These are phyloP conservation scores for Pseudorhombus dupliciocellatus DNA, from an alignment of 2,113 vertebrate genomes.

Conservation along the genomic window DNA sequence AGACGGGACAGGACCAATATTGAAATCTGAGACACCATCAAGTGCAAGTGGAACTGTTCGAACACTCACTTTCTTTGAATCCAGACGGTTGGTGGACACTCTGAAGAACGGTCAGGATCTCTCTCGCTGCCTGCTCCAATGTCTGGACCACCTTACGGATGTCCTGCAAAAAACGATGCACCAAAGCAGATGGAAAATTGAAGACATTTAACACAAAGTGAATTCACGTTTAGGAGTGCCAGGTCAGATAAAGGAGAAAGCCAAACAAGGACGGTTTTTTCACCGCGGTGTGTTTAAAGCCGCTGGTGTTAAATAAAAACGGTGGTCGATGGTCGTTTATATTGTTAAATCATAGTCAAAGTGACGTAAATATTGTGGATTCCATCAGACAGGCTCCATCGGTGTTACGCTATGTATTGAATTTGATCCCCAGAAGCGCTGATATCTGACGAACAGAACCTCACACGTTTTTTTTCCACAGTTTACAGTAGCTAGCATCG, in stretches of 20 bases:
- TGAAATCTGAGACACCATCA: neutral
- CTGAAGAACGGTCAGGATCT: conserved; percentile 94
- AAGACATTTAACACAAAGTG: too few species aligned
- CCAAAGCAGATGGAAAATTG: too few species aligned
- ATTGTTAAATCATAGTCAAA: neutral
- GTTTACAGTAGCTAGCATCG: conserved; percentile 9
- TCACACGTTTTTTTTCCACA: neutral
- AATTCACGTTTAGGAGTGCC: too few species aligned
- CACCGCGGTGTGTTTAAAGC: neutral
- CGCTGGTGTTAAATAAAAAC: too few species aligned
- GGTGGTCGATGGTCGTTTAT: neutral
- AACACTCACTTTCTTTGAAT: conserved; percentile 92
- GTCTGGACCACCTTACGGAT: conserved; percentile 94
- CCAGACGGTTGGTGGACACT: conserved; percentile 94
- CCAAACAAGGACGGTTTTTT: too few species aligned
- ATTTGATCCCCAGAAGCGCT: neutral
- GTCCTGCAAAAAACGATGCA: conserved; percentile 80
- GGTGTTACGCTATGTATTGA: neutral
- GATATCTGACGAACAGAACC: neutral
- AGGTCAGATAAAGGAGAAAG: too few species aligned
- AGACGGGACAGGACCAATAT: conserved; percentile 24
- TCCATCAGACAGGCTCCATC: neutral
- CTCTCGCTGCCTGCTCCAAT: conserved; percentile 95
- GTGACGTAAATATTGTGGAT: neutral
- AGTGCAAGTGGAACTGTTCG: neutral